Conservation (phyloP, 1,140 invertebrate genomes). For the Oedothorax gibbosus region DNA sequence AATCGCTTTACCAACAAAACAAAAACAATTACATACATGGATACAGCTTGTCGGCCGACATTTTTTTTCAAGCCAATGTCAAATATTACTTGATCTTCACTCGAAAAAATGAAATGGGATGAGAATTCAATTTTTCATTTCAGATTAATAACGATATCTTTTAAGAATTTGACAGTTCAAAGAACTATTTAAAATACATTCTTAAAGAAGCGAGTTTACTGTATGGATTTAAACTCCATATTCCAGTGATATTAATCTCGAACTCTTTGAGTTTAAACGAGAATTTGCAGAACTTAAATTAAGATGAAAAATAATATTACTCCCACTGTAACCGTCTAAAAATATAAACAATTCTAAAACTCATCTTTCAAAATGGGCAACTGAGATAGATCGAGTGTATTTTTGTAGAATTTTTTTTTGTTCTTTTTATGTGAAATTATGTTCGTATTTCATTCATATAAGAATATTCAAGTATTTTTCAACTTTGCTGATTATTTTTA, state of each 20-base stretch:
- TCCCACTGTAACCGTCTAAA: constrained; percentile 29
- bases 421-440: too few species aligned
- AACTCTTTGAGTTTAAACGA: constrained; percentile 55
- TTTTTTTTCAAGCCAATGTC: constrained; percentile 38
- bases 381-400: too few species aligned
- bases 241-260: constrained; percentile 51
- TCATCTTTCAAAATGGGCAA: too few species aligned
- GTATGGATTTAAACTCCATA: constrained; percentile 19
- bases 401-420: too few species aligned
- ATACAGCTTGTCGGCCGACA: constrained; percentile 56
- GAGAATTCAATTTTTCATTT: background rate
- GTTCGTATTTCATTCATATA: too few species aligned
- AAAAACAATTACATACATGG: constrained; percentile 55
- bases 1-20: constrained; percentile 10
- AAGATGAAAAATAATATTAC: constrained; percentile 30
- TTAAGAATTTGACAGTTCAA: background rate
- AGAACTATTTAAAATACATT: background rate
- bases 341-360: background rate
- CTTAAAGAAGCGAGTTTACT: constrained; percentile 3
- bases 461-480: too few species aligned
- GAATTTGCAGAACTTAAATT: constrained; percentile 54
- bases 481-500: too few species aligned
- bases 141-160: background rate
- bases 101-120: constrained; percentile 6
- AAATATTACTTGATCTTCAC: constrained; percentile 27